phyloP scores from a whole-genome alignment of 2,888 invertebrate species.

The Acleris sparsana region DNA sequence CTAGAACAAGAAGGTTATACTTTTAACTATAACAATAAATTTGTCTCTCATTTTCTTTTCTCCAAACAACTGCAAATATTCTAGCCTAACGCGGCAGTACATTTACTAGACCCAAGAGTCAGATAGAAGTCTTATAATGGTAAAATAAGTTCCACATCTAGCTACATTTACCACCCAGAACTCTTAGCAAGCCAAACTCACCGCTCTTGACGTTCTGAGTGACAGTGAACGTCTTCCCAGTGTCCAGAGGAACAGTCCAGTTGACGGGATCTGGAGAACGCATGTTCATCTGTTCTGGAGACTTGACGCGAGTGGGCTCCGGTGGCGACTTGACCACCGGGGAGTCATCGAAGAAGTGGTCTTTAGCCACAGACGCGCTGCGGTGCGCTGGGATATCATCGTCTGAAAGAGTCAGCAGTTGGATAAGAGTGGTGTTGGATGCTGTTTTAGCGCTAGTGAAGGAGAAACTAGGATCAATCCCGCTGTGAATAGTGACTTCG shows the following conservation, averaged over 20 bases:
- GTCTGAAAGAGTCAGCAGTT: slow-evolving; percentile 56
- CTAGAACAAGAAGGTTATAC: no score
- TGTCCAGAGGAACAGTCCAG: slow-evolving; percentile 97
- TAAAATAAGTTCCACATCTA: slow-evolving; percentile 52
- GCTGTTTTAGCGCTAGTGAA: slow-evolving; percentile 11
- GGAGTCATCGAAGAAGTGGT: slow-evolving; percentile 80
- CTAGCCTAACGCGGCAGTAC: background rate
- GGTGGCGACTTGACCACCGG: slow-evolving; percentile 95
- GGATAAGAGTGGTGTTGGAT: slow-evolving; percentile 7
- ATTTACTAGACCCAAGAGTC: slow-evolving; percentile 9
- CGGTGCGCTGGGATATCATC: slow-evolving; percentile 76
- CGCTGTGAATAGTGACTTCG: no score
- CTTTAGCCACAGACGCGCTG: slow-evolving; percentile 80
- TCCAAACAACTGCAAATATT: background rate
- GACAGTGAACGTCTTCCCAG: slow-evolving; percentile 96
- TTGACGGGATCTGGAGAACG: slow-evolving; percentile 96
- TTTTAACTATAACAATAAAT: no score
- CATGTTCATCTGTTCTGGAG: slow-evolving; percentile 96
- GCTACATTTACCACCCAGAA: slow-evolving; percentile 61
- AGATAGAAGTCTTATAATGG: slow-evolving; percentile 35
- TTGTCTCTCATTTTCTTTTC: no score
- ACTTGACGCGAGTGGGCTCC: slow-evolving; percentile 96
- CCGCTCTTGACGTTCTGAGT: slow-evolving; percentile 93
- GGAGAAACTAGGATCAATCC: no score
- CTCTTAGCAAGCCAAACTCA: slow-evolving; percentile 70